Base-by-base conservation (phyloP, 2,113 vertebrate species). In the Pangasianodon gigas region DNA sequence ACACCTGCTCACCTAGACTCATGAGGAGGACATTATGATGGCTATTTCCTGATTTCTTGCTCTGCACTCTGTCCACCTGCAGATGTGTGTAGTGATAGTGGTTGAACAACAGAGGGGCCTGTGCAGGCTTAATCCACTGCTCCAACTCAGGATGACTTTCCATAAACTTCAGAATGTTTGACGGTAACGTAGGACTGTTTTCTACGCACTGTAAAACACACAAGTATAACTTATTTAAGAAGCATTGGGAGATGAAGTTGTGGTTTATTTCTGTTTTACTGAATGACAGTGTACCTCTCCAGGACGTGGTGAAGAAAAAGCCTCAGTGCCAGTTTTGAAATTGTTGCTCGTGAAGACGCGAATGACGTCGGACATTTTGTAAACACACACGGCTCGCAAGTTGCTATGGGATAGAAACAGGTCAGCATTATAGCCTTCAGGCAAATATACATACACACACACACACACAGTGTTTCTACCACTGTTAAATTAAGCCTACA, bases 311-410 rank as follows among this genome's bases (percentile, higher is more conserved):
- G 0, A 1, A 0, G 37, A 0, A 4, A 3, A 0, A 0, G 0
- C 0, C 0, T 0, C 0, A 2, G 0, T 1, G 7, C 13, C 0
- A 3, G 16, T 46, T 84, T 87, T 94, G 32, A 96, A 95, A 0
- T 16, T 0, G 0, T 95, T 96, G 0, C 0, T 92, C 10, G 0
- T 0, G 71, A 96, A 96, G 90, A 94, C 2, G 0, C 6, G 0
- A 8, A 91, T 79, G n/a, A 96, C 95, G 24, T 94, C 90, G 6
- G 19, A 2, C 85, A 95, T 74, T 0, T 82, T 90, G 84, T 96
- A 96, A 75, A 94, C 90, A 19, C 96, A 96, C 41, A 96, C 93
- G 8, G 95, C 95, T 29, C 91, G 94, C 90, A 95, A 92, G 0
- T 91, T 92, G 94, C 96, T 96, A 92, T 26, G 79, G 60, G 41